phyloP scores from a whole-genome alignment of 2,888 invertebrate genomes.

The Beris chalybata region DNA sequence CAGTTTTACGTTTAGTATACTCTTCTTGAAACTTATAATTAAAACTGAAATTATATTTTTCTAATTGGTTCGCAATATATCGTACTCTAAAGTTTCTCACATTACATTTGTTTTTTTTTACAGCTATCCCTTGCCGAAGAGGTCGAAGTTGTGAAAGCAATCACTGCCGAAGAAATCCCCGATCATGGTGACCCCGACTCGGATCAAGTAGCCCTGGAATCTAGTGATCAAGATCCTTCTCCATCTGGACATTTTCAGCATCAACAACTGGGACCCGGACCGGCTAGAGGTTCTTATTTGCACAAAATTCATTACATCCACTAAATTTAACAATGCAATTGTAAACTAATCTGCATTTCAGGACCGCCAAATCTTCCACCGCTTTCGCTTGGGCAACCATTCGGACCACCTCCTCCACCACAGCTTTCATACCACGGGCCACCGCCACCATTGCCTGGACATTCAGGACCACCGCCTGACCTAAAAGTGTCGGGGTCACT shows the following conservation, averaged over 20 bases:
- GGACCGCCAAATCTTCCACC: constrained; percentile 58
- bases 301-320: not conserved
- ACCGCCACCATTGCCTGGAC: constrained; percentile 49
- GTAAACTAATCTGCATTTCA: constrained; percentile 53
- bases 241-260: constrained; percentile 54
- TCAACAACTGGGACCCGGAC: constrained; percentile 50
- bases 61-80: no score
- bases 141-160: constrained; percentile 67
- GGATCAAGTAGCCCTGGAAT: constrained; percentile 75
- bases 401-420: constrained; percentile 59
- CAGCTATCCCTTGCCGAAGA: constrained; percentile 60
- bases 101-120: constrained; percentile 28
- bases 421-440: constrained; percentile 74
- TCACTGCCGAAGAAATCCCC: constrained; percentile 58
- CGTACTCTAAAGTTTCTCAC: no score
- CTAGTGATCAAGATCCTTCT: constrained; percentile 63
- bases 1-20: no score
- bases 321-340: not conserved
- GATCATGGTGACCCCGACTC: constrained; percentile 64
- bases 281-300: constrained; percentile 46
- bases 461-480: constrained; percentile 48
- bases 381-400: constrained; percentile 57
- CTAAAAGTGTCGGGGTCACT: constrained; percentile 50
- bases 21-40: no score
- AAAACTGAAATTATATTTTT: no score